phyloP scores from a whole-genome alignment of 2,113 vertebrate species.

The Oxyruncus cristatus region DNA sequence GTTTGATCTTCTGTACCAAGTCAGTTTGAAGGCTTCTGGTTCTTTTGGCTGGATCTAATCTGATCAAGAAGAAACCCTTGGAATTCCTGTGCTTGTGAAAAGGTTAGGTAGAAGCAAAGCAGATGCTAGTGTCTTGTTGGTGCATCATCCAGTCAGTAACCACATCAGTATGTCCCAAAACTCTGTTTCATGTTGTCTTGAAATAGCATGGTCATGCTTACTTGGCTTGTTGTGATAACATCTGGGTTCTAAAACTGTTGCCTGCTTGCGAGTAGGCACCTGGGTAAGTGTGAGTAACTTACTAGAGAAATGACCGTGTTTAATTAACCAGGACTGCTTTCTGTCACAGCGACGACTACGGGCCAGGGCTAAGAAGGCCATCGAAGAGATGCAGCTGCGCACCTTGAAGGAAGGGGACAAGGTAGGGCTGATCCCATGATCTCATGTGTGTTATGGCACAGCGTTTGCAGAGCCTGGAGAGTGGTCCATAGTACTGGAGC shows the following conservation, averaged over 20 bases:
- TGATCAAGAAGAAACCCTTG: neutral
- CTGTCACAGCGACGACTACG: constrained; percentile 80
- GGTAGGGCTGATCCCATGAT: constrained; percentile 55
- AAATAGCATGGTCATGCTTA: neutral
- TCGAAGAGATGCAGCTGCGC: constrained; percentile 82
- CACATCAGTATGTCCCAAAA: neutral
- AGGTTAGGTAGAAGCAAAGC: neutral
- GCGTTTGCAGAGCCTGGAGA: neutral
- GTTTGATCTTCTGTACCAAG: neutral
- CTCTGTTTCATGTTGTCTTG: neutral
- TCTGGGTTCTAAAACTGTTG: neutral
- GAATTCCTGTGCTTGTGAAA: neutral
- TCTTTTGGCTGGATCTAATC: neutral
- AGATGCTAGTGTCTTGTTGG: neutral
- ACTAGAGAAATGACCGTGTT: neutral
- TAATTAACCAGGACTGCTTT: constrained; percentile 36
- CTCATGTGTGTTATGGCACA: accelerated
- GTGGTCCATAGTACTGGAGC: neutral
- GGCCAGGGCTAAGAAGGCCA: constrained; percentile 85
- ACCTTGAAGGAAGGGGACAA: constrained; percentile 85
- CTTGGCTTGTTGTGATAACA: neutral
- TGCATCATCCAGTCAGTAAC: neutral
- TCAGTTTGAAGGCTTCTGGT: neutral
- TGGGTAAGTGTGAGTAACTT: neutral
- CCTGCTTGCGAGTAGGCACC: neutral